Evolutionary conservation across 2,888 invertebrate genomes (phyloP).

Genomic region (Eupithecia centaureata): DNA sequence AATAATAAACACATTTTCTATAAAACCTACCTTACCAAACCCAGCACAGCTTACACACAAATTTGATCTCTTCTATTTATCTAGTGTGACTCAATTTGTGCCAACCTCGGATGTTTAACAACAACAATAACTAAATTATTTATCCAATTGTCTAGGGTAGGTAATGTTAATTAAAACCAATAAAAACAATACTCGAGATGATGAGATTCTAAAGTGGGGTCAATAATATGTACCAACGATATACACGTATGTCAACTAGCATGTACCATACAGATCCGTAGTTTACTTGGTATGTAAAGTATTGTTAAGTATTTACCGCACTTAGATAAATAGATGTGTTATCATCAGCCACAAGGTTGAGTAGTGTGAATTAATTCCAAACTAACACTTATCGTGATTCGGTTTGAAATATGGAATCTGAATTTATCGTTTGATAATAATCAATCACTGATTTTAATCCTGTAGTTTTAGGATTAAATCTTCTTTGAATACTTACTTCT

Average conservation of each 20-base stretch:
- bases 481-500: not conserved
- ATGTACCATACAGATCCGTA: not conserved
- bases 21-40: too few species aligned
- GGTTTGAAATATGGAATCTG: not conserved
- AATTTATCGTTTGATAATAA: not conserved
- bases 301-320: slow-evolving; percentile 18
- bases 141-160: not conserved
- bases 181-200: not conserved
- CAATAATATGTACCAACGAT: not conserved
- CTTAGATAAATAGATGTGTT: slow-evolving; percentile 26
- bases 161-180: not conserved
- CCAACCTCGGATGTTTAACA: not conserved
- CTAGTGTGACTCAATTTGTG: not conserved
- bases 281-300: slow-evolving; percentile 22
- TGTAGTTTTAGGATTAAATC: not conserved
- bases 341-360: slow-evolving; percentile 21
- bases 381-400: not conserved
- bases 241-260: not conserved
- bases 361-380: slow-evolving; percentile 10
- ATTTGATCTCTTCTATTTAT: not conserved
- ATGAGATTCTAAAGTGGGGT: not conserved
- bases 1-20: too few species aligned
- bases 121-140: not conserved
- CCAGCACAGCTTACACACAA: not conserved
- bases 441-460: not conserved